Conservation (phyloP, 2,113 vertebrate species). For the Apaloderma vittatum region DNA sequence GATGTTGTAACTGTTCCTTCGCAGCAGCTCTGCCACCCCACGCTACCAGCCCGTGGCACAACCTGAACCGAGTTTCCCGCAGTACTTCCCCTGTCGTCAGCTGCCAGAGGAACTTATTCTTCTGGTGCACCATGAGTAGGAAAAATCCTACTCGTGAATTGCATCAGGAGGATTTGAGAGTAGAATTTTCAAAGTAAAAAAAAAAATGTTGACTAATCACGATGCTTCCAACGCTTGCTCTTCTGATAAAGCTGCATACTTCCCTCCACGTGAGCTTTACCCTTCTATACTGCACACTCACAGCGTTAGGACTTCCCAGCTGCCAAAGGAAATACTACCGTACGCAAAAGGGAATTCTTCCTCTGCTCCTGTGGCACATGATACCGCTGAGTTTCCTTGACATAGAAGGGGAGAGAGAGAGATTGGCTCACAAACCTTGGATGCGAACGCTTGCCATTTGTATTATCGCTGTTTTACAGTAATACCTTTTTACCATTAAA, state of each 20-base stretch:
- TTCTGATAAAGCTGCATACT: accelerated
- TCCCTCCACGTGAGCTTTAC: not conserved
- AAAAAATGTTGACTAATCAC: too few relatives aligned
- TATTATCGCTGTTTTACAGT: accelerated
- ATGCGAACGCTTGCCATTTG: accelerated
- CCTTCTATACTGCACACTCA: not conserved
- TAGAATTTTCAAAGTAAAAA: accelerated
- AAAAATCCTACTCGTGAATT: accelerated
- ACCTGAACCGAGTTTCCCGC: accelerated
- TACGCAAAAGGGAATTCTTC: not conserved
- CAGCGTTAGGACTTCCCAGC: accelerated
- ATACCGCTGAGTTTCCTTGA: not conserved
- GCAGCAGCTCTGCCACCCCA: not conserved
- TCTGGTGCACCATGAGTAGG: accelerated
- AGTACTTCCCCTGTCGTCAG: not conserved
- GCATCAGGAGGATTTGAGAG: not conserved
- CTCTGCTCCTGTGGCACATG: accelerated
- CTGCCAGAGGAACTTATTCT: accelerated
- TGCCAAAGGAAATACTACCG: not conserved
- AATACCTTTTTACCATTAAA: accelerated
- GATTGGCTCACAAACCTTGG: accelerated
- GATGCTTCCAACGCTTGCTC: accelerated
- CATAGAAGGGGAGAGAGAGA: too few relatives aligned
- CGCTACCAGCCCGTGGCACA: not conserved
- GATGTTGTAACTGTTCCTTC: accelerated